Conservation (phyloP, 2,888 invertebrate species). For the Endotricha flammealis region DNA sequence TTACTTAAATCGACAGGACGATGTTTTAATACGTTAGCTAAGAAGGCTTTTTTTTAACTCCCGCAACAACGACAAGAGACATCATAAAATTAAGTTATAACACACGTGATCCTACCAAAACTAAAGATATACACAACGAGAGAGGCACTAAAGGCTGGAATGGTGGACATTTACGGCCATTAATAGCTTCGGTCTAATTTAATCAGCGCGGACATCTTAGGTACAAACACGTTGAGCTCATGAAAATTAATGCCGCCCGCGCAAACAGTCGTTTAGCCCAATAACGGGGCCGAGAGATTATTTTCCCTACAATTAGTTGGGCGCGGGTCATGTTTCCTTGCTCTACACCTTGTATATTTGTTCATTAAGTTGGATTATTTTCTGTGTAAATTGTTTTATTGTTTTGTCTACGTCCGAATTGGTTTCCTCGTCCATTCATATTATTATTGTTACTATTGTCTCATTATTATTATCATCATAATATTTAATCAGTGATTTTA, state of each 20-base stretch:
- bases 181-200: conserved; percentile 1
- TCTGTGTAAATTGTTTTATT: background rate
- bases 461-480: no score
- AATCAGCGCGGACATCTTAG: conserved; percentile 1
- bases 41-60: no score
- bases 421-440: no score
- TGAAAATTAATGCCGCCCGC: conserved; percentile 6
- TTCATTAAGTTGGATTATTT: background rate
- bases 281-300: conserved; percentile 16
- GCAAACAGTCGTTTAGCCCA: conserved; percentile 6
- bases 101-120: background rate
- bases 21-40: no score
- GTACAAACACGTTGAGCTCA: conserved; percentile 3
- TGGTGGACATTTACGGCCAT: conserved; percentile 1
- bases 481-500: no score
- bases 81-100: background rate
- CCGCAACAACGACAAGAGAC: no score
- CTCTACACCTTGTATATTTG: background rate
- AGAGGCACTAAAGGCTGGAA: conserved; percentile 1
- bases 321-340: background rate
- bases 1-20: no score
- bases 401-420: background rate
- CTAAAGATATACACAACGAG: background rate
- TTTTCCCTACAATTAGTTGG: conserved; percentile 14
- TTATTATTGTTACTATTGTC: no score